Conservation (phyloP, 2,113 vertebrate species). For the Myotis lucifugus region DNA sequence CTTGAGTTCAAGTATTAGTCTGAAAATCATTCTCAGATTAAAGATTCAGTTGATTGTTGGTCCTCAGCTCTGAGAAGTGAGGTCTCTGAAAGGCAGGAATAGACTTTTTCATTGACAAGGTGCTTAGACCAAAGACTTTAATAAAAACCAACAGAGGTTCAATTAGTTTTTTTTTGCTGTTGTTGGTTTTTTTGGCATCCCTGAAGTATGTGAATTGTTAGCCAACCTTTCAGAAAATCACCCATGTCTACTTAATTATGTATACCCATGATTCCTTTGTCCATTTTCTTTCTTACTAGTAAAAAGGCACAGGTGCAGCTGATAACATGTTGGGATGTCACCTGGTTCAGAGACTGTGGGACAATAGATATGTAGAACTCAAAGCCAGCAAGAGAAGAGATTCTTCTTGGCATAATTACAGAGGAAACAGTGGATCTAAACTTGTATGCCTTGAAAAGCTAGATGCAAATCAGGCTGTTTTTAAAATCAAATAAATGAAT, state of each 20-base stretch:
- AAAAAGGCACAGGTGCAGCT: background rate
- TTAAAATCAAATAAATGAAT: background rate
- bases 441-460: background rate
- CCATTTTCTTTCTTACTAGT: background rate
- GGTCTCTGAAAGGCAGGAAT: background rate
- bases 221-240: background rate
- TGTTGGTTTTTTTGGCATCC: background rate
- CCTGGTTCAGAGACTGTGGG: background rate
- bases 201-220: background rate
- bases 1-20: slow-evolving; percentile 69
- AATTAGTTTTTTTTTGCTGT: background rate
- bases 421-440: background rate
- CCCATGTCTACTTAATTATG: background rate
- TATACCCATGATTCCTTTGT: background rate
- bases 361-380: background rate
- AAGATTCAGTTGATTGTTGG: background rate
- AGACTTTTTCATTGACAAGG: slow-evolving; percentile 21
- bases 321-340: background rate
- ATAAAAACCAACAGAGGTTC: background rate
- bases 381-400: background rate
- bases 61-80: background rate
- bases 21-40: background rate
- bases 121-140: background rate
- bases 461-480: background rate
- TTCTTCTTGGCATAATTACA: background rate